phyloP scores from a whole-genome alignment of 2,888 invertebrate genomes.

The Cataglyphis livida region DNA sequence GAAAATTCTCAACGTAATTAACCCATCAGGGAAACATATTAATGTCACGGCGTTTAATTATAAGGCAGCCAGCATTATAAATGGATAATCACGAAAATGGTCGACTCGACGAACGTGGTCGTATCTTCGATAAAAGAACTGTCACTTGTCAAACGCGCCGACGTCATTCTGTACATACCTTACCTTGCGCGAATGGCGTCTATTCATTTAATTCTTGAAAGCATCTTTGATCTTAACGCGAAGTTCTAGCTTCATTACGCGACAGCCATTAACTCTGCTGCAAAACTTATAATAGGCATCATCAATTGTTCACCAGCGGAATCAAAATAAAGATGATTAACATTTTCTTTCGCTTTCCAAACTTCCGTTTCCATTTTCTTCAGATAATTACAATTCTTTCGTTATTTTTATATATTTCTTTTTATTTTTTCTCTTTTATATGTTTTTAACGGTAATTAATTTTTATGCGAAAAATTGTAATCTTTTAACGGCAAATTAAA shows the following conservation, averaged over 20 bases:
- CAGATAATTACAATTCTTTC: background rate
- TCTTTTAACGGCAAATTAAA: slow-evolving; percentile 1
- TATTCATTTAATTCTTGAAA: slow-evolving; percentile 42
- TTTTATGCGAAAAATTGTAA: background rate
- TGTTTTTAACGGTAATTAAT: background rate
- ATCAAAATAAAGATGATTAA: background rate
- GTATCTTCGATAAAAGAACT: background rate
- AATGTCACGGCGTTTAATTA: slow-evolving; percentile 13
- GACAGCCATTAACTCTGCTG: slow-evolving; percentile 28
- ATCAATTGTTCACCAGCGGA: background rate
- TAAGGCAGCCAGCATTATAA: background rate
- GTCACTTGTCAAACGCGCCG: slow-evolving; percentile 13
- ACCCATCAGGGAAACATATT: slow-evolving; percentile 17
- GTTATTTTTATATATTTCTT: background rate
- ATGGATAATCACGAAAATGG: slow-evolving; percentile 18
- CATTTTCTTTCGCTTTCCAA: background rate
- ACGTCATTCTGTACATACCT: background rate
- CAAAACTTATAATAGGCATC: slow-evolving; percentile 23
- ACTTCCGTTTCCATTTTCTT: background rate
- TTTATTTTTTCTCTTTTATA: background rate
- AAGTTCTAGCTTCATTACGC: slow-evolving; percentile 17
- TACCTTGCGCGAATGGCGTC: background rate
- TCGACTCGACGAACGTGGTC: background rate
- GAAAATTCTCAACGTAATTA: slow-evolving; percentile 31
- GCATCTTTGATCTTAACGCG: background rate